These are phyloP conservation scores for Glaucomys volans DNA, from an alignment of 2,113 vertebrate genomes.

Conservation along the genomic window DNA sequence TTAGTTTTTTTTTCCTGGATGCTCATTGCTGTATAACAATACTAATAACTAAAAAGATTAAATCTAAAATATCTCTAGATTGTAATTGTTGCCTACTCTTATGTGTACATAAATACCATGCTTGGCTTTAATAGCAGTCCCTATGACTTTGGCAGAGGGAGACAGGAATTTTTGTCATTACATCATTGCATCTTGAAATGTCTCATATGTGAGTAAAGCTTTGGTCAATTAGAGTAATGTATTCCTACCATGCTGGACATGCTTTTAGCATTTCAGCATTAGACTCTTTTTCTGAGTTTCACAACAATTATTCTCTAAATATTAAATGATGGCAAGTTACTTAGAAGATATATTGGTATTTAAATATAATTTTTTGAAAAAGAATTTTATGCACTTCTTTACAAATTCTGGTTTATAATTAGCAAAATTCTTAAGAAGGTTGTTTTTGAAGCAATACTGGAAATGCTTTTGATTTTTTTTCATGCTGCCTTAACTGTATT, in stretches of 20 bases:
- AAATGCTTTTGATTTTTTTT: slow-evolving; percentile 49
- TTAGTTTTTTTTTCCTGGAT: slow-evolving; percentile 72
- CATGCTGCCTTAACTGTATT: not conserved
- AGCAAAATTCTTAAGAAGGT: slow-evolving; percentile 50
- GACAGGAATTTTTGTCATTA: slow-evolving; percentile 56
- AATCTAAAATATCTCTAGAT: slow-evolving; percentile 76
- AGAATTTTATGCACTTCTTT: not conserved
- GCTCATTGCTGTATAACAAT: slow-evolving; percentile 77
- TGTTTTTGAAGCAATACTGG: slow-evolving; percentile 2
- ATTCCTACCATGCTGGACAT: slow-evolving; percentile 61
- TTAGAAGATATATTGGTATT: slow-evolving; percentile 57
- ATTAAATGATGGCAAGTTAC: slow-evolving; percentile 50
- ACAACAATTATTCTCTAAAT: slow-evolving; percentile 27
- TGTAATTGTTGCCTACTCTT: slow-evolving; percentile 74
- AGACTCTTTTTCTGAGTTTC: slow-evolving; percentile 53
- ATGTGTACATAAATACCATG: slow-evolving; percentile 62
- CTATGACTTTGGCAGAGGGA: slow-evolving; percentile 59
- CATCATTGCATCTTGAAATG: slow-evolving; percentile 57
- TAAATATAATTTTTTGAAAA: slow-evolving; percentile 49
- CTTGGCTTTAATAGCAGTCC: slow-evolving; percentile 52
- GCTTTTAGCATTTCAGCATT: slow-evolving; percentile 60
- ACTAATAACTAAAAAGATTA: slow-evolving; percentile 80
- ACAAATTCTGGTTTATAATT: slow-evolving; percentile 63
- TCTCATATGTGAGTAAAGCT: slow-evolving; percentile 55
- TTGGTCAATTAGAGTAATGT: slow-evolving; percentile 68